Conservation (phyloP, 2,113 vertebrate species). For the Perca flavescens region DNA sequence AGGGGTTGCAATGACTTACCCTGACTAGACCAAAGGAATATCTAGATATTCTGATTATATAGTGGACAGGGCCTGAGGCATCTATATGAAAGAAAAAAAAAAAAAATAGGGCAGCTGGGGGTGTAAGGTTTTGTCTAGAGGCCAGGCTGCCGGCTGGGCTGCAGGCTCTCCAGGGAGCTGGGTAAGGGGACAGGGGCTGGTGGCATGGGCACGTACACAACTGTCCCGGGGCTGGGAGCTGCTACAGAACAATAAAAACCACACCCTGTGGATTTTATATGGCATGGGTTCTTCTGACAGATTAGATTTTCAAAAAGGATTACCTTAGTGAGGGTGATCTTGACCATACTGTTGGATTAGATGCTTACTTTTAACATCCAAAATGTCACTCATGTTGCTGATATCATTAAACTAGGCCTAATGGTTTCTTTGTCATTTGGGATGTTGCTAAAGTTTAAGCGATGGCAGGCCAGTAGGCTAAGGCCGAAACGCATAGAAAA, state of each 20-base stretch:
- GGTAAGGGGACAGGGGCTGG: conserved; percentile 45
- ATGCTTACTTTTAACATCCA: conserved; percentile 26
- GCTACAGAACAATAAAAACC: conserved; percentile 65
- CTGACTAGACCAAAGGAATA: conserved; percentile 11
- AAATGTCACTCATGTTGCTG: background rate
- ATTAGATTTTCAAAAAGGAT: conserved; percentile 71
- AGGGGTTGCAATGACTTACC: conserved; percentile 15
- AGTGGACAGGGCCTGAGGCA: conserved; percentile 22
- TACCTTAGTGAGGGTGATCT: conserved; percentile 53
- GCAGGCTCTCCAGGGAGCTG: conserved; percentile 62
- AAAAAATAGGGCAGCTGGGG: conserved; percentile 46
- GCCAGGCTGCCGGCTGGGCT: conserved; percentile 22
- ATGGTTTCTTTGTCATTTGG: background rate
- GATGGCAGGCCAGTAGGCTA: no score
- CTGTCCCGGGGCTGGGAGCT: conserved; percentile 52
- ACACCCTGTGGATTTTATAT: conserved; percentile 66
- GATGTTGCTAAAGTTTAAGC: background rate
- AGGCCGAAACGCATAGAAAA: no score
- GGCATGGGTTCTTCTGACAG: conserved; percentile 48
- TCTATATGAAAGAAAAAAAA: conserved; percentile 10
- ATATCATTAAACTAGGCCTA: conserved; percentile 20
- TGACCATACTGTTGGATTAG: conserved; percentile 50
- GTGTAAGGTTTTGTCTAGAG: conserved; percentile 46
- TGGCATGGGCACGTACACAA: conserved; percentile 60
- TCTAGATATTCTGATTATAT: conserved; percentile 19